Base-by-base conservation (phyloP, 2,113 vertebrate species). In the Stegastes partitus region DNA sequence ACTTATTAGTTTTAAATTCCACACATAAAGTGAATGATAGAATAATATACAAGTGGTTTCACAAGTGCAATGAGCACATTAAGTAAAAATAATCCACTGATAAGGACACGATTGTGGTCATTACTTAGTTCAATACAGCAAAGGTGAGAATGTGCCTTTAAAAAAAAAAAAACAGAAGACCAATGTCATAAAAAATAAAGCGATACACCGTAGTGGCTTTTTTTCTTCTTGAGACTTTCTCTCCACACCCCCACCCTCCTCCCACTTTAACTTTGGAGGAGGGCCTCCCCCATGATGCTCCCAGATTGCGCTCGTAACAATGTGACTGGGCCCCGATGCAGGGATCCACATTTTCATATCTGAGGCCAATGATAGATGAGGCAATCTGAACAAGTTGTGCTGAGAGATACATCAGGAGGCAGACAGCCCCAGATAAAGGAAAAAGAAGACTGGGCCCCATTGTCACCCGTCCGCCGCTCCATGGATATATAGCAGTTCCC, bases 321-420 rank as follows among this genome's bases (percentile, higher is more conserved):
- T 76, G 79, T 82, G 82, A 84, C 88, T 84, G 64, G 69, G 77
- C 71, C 81, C 74, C 71, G 68, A 87, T 83, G 81, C 90, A 82
- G 82, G 76, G 70, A 93, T 93, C 89, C 80, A 81, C 90, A 92
- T 93, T 91, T 91, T 92, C 89, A 92, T 92, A 93, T 91, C 74
- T 85, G 89, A 87, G 79, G 82, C 84, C 87, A 84, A 75, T 95
- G 94, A 95, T 94, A 89, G 93, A 95, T 95, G 94, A 95, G 93
- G 92, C 92, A 93, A 95, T 95, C 92, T 88, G 85, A 89, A 91
- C 84, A 88, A 87, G 89, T 91, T 93, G 88, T 83, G 87, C 89
- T 89, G 89, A 88, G 91, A 94, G 91, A 94, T 95, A 85, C 90
- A 95, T 95, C 93, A 95, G 93, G 64, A 89, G 78, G 82, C 65